Conservation (phyloP, 2,888 invertebrate genomes). For the Congeria kusceri region DNA sequence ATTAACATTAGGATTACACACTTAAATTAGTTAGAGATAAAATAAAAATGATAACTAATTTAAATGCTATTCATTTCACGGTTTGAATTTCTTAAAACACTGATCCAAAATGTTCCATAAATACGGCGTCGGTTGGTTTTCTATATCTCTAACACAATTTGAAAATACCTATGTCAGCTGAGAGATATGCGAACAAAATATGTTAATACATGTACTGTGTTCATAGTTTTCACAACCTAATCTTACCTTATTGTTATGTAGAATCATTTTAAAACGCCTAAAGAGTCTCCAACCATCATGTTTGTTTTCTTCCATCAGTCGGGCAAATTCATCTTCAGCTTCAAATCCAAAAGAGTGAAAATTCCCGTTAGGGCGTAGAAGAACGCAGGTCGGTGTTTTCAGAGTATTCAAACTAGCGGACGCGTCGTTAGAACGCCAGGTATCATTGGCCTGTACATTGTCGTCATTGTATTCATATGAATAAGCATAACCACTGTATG, state of each 20-base stretch:
- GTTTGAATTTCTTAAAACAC: no score
- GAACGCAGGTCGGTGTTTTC: neutral
- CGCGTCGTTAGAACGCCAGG: neutral
- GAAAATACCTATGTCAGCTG: no score
- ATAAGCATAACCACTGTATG: neutral
- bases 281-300: constrained; percentile 48
- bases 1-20: no score
- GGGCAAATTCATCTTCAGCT: constrained; percentile 36
- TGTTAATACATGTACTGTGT: no score
- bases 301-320: constrained; percentile 36
- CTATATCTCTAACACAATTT: no score
- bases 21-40: no score
- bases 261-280: constrained; percentile 51
- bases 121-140: no score
- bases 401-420: neutral
- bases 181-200: no score
- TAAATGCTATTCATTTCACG: no score
- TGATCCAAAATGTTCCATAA: no score
- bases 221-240: neutral
- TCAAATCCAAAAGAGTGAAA: constrained; percentile 6
- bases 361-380: neutral
- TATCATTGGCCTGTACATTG: neutral
- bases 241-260: constrained; percentile 20
- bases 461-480: neutral
- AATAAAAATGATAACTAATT: no score